Evolutionary conservation across 2,113 vertebrate genomes (phyloP), one percentile per base, ranked within the genome.

Genomic region (Coregonus clupeaformis): DNA sequence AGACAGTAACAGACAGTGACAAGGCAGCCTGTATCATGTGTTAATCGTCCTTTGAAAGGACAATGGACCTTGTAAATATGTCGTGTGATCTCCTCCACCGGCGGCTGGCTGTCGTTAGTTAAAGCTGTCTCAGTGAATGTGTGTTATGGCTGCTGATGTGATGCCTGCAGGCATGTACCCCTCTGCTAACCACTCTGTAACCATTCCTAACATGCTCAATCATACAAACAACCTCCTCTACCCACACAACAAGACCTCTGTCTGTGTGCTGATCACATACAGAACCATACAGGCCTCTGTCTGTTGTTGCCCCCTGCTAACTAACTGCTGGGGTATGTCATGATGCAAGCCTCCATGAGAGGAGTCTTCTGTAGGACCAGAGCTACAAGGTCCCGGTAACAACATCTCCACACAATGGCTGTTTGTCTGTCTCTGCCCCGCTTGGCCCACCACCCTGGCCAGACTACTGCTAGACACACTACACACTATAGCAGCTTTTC

Each of bases 251-350:
- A 84, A 87, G 49, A 27, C 73, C 74, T 75, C 80, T 52, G 42
- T 89, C 91, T 91, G 89, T 92, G 85, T 68, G 6, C 67, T 52
- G 68, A 80, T 77, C 72, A 74, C 80, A 87, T 80, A 67, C 75
- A 74, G 72, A 89, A 77, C 76, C 64, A 85, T 75, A 93, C 90
- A 87, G 91, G 85, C 82, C 85, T 87, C 90, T 89, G 90, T 87
- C 90, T 89, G 90, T 92, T 94, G 91, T 94, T 90, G 86, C 80
- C 64, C 62, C 78, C 82, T 77, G 79, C 84, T 81, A 88, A 87
- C 86, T 87, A 3, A n/a, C n/a, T 16, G 6, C n/a, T 72, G 80
- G 68, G 86, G 86, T 86, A 85, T 86, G 86, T 88, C 81, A 85
- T 77, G 83, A 85, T 87, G 83, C 86, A 79, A 70, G 84, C 84